Evolutionary conservation across 2,888 invertebrate species (phyloP).

Genomic region (Alloscopus bannaensis): DNA sequence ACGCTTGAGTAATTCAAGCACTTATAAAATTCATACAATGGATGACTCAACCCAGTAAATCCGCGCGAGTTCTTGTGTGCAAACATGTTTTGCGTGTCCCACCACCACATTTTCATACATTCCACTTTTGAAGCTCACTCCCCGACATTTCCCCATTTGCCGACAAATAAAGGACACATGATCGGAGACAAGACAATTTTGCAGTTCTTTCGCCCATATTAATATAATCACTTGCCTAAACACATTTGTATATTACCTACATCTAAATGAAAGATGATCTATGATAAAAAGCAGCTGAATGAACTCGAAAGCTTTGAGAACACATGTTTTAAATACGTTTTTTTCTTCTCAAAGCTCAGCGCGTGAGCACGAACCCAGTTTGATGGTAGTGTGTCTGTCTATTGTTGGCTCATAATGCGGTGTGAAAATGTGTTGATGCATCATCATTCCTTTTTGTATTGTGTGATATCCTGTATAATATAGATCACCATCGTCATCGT

Average conservation of each 20-base stretch:
- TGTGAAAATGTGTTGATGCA: slow-evolving; percentile 61
- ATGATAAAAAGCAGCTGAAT: slow-evolving; percentile 1
- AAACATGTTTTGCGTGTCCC: not conserved
- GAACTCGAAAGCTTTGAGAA: not conserved
- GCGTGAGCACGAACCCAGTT: not conserved
- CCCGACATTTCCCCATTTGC: not conserved
- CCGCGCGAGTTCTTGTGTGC: not conserved
- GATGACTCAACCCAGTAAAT: not conserved
- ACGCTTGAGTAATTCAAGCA: not conserved
- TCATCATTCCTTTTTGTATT: slow-evolving; percentile 48
- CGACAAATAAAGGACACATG: not conserved
- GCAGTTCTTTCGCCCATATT: not conserved
- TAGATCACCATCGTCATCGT: slow-evolving; percentile 49
- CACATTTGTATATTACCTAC: no score
- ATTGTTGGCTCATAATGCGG: slow-evolving; percentile 42
- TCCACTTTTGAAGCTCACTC: not conserved
- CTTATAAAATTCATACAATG: not conserved
- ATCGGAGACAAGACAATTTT: not conserved
- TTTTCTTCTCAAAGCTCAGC: no score
- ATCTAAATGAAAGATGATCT: no score
- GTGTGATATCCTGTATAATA: slow-evolving; percentile 48
- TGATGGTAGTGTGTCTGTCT: slow-evolving; percentile 26
- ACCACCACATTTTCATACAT: not conserved
- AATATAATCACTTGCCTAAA: no score
- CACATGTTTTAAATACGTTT: slow-evolving; percentile 19